These are phyloP conservation scores for Oscheius sp. DNA, from an alignment of 1,140 invertebrate genomes.

Conservation along the genomic window DNA sequence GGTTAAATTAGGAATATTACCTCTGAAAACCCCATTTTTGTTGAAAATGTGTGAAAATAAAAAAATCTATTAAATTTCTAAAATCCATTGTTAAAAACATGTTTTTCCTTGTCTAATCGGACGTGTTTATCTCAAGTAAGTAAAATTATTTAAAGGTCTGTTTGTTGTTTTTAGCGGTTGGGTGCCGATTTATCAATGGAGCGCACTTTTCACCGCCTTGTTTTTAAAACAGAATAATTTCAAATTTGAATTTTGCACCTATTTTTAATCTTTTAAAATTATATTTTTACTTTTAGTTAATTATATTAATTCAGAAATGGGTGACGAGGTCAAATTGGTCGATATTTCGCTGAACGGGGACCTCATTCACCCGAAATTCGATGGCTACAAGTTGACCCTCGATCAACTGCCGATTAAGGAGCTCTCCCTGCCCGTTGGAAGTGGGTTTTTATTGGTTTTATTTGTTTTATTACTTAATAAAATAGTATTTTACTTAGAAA, in stretches of 20 bases:
- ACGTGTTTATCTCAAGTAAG: not conserved
- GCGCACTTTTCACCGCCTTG: not conserved
- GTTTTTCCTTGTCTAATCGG: not conserved
- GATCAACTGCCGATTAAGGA: slow-evolving; percentile 5
- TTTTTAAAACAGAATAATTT: not conserved
- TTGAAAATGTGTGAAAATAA: not conserved
- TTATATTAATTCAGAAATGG: not conserved
- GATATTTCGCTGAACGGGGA: not conserved
- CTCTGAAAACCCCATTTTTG: no score
- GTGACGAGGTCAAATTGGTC: not conserved
- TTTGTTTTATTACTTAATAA: not conserved
- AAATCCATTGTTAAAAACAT: not conserved
- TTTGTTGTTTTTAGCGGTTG: not conserved
- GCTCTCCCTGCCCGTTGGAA: not conserved
- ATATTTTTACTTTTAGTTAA: not conserved
- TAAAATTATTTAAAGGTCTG: not conserved
- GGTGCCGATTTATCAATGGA: not conserved
- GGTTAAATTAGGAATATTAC: no score
- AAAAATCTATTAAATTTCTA: not conserved
- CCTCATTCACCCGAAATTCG: not conserved
- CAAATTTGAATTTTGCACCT: not conserved
- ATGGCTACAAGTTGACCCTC: slow-evolving; percentile 4
- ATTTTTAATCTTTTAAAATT: not conserved
- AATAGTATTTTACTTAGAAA: not conserved
- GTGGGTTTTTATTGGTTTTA: not conserved